Base-by-base conservation (phyloP, 2,113 vertebrate species). In the Rhizomys pruinosus region DNA sequence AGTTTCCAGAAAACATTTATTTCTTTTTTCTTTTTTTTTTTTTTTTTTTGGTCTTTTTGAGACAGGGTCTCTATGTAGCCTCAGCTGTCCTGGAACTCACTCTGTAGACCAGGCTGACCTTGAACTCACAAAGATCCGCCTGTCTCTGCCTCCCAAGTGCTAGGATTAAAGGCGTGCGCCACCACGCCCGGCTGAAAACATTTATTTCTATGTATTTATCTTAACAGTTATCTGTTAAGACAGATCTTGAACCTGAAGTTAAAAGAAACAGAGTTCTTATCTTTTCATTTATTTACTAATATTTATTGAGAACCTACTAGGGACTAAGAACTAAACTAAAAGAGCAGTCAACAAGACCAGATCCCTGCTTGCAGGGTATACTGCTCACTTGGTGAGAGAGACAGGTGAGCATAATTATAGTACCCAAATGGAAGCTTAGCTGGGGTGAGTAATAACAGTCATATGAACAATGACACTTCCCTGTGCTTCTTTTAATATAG, bases 231-330 rank as follows among this genome's bases (percentile, higher is more conserved):
- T 90, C 61, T 94, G 2, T 89, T 88, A 91, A 84, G 88, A 93
- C 37, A 93, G 22, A 77, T 91, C 55, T 63, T 95, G 92, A 84
- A 20, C 64, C 61, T 91, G 59, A 91, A 93, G 44, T 93, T 93
- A 87, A 71, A 69, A 63, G 34, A 85, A 10, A 93, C 87, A 55
- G 89, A 42, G 32, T 91, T 71, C 16, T 89, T 89, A 27, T 72
- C 47, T 92, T 87, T 94, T 95, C 23, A 79, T 39, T 94, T 84
- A 86, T 89, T 96, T 47, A 81, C 64, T 92, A 90, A 72, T 69
- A 77, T 32, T 91, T 94, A 37, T 88, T 94, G 82, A 96, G 32
- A 47, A 85, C 52, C 27, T 88, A 47, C 82, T 84, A 5, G 87
- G 55, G 25, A 85, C 87, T 91, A 92, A 84, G 52, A 84, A 82